Conservation (phyloP, 1,140 invertebrate genomes). For the Cherax destructor region DNA sequence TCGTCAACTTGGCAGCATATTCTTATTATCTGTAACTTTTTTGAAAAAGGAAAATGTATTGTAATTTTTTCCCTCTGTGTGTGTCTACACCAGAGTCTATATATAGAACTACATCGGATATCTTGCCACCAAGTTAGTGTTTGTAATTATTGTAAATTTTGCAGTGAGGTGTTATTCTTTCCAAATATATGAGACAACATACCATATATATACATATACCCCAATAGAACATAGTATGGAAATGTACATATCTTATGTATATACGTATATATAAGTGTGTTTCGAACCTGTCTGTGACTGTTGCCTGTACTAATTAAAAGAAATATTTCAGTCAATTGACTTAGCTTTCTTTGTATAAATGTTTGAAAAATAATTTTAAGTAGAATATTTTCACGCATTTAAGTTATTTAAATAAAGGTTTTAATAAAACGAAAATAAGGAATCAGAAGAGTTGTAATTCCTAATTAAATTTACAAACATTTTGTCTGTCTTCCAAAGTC, state of each 20-base stretch:
- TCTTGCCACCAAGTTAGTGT: conserved; percentile 22
- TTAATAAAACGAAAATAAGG: not conserved
- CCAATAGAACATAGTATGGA: conserved; percentile 10
- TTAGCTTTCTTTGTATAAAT: not conserved
- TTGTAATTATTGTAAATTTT: conserved; percentile 23
- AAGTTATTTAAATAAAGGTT: not conserved
- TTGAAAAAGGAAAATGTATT: not conserved
- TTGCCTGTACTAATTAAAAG: not conserved
- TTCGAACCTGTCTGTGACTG: not conserved
- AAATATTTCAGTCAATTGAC: not conserved
- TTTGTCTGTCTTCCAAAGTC: conserved; percentile 34
- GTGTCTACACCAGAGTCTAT: not conserved
- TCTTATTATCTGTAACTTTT: not conserved
- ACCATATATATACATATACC: not conserved
- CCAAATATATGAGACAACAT: not conserved
- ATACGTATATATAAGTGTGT: conserved; percentile 12
- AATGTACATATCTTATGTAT: conserved; percentile 43
- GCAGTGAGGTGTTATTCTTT: not conserved
- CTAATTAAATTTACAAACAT: not conserved
- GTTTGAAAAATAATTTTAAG: not conserved
- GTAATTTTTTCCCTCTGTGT: not conserved
- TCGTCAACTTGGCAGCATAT: not conserved
- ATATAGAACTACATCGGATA: conserved; percentile 31
- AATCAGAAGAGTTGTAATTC: not conserved
- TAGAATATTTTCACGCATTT: not conserved